Evolutionary conservation across 1,140 invertebrate genomes (phyloP).

Genomic region (Arion vulgaris): DNA sequence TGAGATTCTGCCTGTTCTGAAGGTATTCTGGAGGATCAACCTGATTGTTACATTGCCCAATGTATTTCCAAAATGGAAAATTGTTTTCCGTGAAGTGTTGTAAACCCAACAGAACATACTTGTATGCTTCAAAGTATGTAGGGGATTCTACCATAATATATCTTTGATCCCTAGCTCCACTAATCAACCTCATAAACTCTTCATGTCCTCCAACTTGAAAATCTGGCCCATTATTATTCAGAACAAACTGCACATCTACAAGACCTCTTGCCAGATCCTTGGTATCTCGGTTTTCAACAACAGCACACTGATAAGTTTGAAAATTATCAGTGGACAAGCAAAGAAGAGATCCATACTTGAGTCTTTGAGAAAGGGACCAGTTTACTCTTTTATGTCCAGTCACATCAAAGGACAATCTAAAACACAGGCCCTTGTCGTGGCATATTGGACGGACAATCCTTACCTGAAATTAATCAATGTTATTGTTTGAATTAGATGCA

Average conservation of each 20-base stretch:
- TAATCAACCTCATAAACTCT: constrained; percentile 24
- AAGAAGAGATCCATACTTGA: constrained; percentile 83
- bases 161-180: constrained; percentile 12
- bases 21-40: constrained; percentile 57
- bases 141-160: constrained; percentile 72
- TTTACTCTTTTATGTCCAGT: constrained; percentile 52
- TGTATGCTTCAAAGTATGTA: constrained; percentile 75
- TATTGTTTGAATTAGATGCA: too few species aligned
- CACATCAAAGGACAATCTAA: constrained; percentile 63
- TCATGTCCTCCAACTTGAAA: neutral
- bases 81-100: constrained; percentile 62
- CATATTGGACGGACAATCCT: constrained; percentile 58
- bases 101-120: constrained; percentile 71
- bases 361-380: constrained; percentile 75
- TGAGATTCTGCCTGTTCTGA: constrained; percentile 7
- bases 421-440: constrained; percentile 51
- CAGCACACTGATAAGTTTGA: constrained; percentile 77
- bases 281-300: constrained; percentile 77
- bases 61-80: constrained; percentile 69
- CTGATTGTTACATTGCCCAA: constrained; percentile 55
- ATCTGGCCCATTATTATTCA: constrained; percentile 2
- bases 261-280: constrained; percentile 54
- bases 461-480: constrained; percentile 41
- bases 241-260: constrained; percentile 69
- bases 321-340: constrained; percentile 82